A percentile compares a stretch with the other conserved stretches of the same genome.
Evolutionary conservation across 2,888 invertebrate genomes (phyloP).

Genomic region (Heteromurus nitidus): DNA sequence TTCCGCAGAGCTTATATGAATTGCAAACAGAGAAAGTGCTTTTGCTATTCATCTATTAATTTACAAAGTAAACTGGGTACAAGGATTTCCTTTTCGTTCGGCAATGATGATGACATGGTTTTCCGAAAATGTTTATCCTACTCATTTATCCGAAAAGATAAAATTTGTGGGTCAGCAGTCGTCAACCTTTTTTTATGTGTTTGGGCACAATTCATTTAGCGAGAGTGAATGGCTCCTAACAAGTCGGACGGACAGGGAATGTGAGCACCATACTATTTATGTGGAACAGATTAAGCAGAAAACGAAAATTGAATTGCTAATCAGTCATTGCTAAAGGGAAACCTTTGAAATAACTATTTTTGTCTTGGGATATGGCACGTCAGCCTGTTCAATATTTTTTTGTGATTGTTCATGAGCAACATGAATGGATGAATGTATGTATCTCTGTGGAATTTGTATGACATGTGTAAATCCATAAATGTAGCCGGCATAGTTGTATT

Average conservation of each 20-base stretch:
- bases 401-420: no score
- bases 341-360: conserved; percentile 32
- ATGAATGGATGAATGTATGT: background rate
- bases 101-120: background rate
- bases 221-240: background rate
- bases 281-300: conserved; percentile 43
- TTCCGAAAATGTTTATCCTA: conserved; percentile 12
- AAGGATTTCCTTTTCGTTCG: conserved; percentile 9
- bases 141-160: conserved; percentile 17
- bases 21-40: no score
- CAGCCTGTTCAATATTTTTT: no score
- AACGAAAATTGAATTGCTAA: conserved; percentile 53
- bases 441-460: no score
- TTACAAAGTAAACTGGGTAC: no score
- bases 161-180: conserved; percentile 54
- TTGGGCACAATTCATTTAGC: background rate
- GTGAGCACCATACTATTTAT: background rate
- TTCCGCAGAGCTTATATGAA: no score
- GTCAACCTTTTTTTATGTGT: conserved; percentile 28
- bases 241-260: background rate
- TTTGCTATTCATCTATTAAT: no score
- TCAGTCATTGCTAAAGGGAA: conserved; percentile 42
- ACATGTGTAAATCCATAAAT: no score
- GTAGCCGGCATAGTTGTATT: no score
- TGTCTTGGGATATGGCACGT: no score